Base-by-base conservation (phyloP, 2,113 vertebrate genomes). In the Mesitornis unicolor region DNA sequence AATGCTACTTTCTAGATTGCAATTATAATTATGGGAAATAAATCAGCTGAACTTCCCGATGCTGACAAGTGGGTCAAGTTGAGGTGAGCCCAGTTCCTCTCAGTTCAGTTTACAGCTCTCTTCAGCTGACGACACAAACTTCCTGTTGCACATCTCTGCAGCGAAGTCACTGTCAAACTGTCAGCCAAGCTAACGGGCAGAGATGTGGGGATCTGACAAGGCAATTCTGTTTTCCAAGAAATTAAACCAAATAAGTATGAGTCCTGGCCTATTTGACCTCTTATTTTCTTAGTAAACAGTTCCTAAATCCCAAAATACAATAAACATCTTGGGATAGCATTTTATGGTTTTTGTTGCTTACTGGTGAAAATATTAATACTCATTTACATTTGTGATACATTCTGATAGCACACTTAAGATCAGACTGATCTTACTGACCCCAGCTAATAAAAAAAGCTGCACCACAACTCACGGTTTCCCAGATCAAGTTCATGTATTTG, bases 241-340 rank as follows among this genome's bases (percentile, higher is more conserved):
- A 98, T 97, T 95, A 97, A 97, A 93, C 76, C 93, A 97, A 98
- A 86, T 75, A 95, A 97, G 68, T 53, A 90, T 87, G 51, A 40
- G 53, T 94, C 95, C 88, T 91, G 79, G 36, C 85, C 89, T 94
- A 40, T 59, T 35, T 76, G 80, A 96, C 76, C 51, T 93, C 85
- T 63, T 96, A 92, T 94, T 97, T 95, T 97, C 93, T 97, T 81
- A 95, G 84, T 90, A 97, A 97, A 96, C 71, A 87, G 77, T 73
- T 94, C 61, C 88, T 68, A 96, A 96, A 94, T 87, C 75, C 71
- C 85, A 91, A 92, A 96, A 95, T 84, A 91, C 83, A 84, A 47
- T 61, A 78, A 94, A 80, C 69, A 67, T 61, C 63, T 73, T 19
- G 20, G 77, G n/a, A 94, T 12, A 92, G 60, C 59, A 89, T 92